These are phyloP conservation scores for Drosophila cyrtoloma DNA, from an alignment of 2,888 invertebrate species.

Conservation along the genomic window DNA sequence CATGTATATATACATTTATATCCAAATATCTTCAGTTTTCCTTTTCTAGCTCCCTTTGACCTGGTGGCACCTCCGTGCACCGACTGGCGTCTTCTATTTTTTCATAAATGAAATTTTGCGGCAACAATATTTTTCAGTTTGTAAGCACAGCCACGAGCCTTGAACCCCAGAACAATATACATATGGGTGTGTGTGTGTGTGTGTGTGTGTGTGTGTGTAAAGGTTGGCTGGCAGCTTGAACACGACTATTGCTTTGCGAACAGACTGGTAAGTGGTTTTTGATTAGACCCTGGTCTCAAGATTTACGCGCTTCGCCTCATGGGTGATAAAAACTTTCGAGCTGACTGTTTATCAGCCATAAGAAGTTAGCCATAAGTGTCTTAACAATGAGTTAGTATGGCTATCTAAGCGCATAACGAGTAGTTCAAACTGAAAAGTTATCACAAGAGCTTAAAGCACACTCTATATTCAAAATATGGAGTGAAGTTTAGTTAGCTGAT, in stretches of 20 bases:
- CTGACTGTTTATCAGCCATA: constrained; percentile 19
- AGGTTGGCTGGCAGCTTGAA: background rate
- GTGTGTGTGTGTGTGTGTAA: background rate
- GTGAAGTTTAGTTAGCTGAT: background rate
- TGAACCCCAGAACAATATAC: constrained; percentile 11
- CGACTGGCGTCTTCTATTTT: constrained; percentile 43
- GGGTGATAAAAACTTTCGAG: constrained; percentile 47
- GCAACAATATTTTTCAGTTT: constrained; percentile 71
- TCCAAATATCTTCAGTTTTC: background rate
- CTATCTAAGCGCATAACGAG: constrained; percentile 1
- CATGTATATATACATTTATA: constrained; percentile 2
- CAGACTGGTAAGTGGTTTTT: constrained; percentile 76
- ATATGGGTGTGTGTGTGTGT: background rate
- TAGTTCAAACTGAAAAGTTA: constrained; percentile 36
- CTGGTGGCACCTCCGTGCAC: constrained; percentile 30
- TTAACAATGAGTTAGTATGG: constrained; percentile 34
- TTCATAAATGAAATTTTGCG: constrained; percentile 73
- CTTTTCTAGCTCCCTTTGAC: background rate
- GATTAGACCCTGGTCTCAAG: constrained; percentile 67
- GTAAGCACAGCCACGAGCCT: constrained; percentile 46
- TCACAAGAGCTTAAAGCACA: constrained; percentile 8
- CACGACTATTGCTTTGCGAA: constrained; percentile 25
- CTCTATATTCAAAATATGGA: background rate
- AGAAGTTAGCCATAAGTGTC: constrained; percentile 49
- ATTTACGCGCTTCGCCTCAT: constrained; percentile 58